Conservation (phyloP, 1,140 invertebrate species). For the Ylistrum balloti region DNA sequence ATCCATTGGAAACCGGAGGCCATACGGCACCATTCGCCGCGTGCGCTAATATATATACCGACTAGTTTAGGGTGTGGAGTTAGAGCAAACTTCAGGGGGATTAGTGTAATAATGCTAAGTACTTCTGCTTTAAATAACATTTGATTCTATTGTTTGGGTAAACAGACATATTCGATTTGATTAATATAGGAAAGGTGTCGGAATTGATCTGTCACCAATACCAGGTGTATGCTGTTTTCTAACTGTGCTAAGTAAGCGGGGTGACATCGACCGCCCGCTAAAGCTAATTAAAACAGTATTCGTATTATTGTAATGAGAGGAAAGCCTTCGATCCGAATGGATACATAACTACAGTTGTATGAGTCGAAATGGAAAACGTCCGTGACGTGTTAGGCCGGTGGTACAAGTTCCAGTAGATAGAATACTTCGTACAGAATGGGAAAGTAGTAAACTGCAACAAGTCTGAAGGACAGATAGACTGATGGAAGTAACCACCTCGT, state of each 20-base stretch:
- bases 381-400: neutral
- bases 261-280: neutral
- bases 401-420: neutral
- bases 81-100: conserved; percentile 16
- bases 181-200: neutral
- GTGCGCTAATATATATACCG: neutral
- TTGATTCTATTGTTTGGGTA: conserved; percentile 17
- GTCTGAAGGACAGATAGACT: neutral
- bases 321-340: neutral
- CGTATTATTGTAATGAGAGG: neutral
- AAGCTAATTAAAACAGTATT: neutral
- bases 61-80: neutral
- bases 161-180: conserved; percentile 18
- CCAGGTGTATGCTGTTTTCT: neutral
- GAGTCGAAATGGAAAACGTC: neutral
- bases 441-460: neutral
- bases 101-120: neutral
- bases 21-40: neutral
- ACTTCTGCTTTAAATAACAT: neutral
- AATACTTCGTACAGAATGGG: neutral
- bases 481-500: neutral
- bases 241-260: neutral
- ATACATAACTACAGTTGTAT: neutral
- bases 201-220: neutral
- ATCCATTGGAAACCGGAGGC: neutral